These are phyloP conservation scores for Peromyscus leucopus DNA, from an alignment of 2,113 vertebrate genomes.

Conservation along the genomic window DNA sequence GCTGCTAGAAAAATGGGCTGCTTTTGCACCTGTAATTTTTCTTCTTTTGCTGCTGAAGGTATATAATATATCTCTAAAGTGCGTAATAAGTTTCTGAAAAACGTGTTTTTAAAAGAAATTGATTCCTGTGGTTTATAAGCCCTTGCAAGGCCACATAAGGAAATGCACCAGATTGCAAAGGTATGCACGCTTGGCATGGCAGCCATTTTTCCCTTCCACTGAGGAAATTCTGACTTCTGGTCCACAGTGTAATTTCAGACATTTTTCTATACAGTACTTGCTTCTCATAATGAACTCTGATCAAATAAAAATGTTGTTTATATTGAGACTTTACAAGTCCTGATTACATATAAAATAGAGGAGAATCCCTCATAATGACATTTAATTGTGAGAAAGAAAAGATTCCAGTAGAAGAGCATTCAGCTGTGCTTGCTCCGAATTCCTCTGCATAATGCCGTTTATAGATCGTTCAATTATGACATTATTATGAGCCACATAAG, in stretches of 20 bases:
- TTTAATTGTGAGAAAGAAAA: constrained; percentile 90
- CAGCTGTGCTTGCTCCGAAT: constrained; percentile 87
- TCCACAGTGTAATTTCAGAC: constrained; percentile 86
- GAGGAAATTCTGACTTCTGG: constrained; percentile 84
- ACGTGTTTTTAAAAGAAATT: constrained; percentile 98
- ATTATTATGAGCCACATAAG: constrained; percentile 87
- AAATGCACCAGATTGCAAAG: constrained; percentile 87
- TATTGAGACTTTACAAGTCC: constrained; percentile 89
- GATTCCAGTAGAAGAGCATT: constrained; percentile 87
- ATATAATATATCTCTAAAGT: constrained; percentile 97
- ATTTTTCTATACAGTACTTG: constrained; percentile 87
- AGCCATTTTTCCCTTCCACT: constrained; percentile 84
- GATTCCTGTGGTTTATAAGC: constrained; percentile 93
- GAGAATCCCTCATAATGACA: constrained; percentile 90
- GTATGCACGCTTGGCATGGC: constrained; percentile 85
- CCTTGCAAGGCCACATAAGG: constrained; percentile 87
- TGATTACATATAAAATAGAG: constrained; percentile 89
- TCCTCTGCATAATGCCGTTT: constrained; percentile 88
- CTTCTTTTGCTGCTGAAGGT: constrained; percentile 93
- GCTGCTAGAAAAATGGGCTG: constrained; percentile 95
- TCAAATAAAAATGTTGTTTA: constrained; percentile 90
- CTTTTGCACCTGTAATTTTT: constrained; percentile 93
- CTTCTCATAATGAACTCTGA: constrained; percentile 88
- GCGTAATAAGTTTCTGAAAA: constrained; percentile 95
- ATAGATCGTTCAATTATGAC: constrained; percentile 89